A percentile compares a stretch with the other conserved stretches of the same genome.
Evolutionary conservation across 2,797 vertebrate species (phyloP).

Genomic region (Varecia variegata): DNA sequence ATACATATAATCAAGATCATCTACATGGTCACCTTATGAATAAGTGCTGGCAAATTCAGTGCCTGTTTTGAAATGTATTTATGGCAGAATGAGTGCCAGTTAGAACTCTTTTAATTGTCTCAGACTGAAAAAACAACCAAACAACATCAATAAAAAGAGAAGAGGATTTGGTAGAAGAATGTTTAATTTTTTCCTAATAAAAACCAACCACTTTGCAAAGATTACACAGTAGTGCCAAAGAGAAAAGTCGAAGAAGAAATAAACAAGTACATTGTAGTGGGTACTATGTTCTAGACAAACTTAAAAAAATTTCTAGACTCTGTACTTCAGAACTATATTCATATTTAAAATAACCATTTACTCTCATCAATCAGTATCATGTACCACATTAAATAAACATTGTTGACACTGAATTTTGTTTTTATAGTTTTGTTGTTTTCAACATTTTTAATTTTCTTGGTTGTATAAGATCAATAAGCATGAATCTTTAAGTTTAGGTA

Average conservation of each 20-base stretch:
- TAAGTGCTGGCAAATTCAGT: background rate
- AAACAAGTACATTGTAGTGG: background rate
- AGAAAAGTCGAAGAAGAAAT: background rate
- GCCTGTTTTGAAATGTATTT: background rate
- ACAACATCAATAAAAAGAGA: background rate
- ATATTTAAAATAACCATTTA: background rate
- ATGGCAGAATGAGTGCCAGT: background rate
- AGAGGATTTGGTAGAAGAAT: background rate
- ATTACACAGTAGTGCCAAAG: background rate
- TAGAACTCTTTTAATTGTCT: background rate
- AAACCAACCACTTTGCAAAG: background rate
- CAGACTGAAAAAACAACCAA: background rate
- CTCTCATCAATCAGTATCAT: background rate
- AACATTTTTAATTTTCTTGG: slow-evolving; percentile 29
- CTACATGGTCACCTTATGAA: background rate
- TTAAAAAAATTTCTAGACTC: background rate
- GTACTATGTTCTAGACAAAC: background rate
- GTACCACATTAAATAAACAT: background rate
- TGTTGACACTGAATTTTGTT: background rate
- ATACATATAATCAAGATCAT: background rate
- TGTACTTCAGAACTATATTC: background rate
- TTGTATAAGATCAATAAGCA: background rate
- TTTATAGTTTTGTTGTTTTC: background rate
- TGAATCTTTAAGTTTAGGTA: background rate
- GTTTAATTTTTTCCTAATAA: slow-evolving; percentile 2